A percentile compares a stretch with the other conserved stretches of the same genome.
Evolutionary conservation across 2,888 invertebrate genomes (phyloP).

Genomic region (Rhingia rostrata): DNA sequence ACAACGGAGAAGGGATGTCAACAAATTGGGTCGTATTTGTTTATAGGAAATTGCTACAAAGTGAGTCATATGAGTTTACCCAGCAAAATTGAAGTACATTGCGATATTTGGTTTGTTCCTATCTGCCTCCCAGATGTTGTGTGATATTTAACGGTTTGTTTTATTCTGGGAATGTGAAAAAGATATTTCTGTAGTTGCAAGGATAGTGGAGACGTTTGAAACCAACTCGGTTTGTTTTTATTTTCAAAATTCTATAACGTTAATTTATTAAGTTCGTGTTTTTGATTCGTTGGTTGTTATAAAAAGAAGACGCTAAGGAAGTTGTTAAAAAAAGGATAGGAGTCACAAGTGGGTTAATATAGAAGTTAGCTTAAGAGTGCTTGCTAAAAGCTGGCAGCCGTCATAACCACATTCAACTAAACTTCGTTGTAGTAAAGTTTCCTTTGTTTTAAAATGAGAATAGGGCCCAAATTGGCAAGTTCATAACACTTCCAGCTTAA

Average conservation of each 20-base stretch:
- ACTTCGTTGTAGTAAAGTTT: too few relatives aligned
- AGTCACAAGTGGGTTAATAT: too few relatives aligned
- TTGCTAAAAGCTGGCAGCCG: too few relatives aligned
- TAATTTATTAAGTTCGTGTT: background rate
- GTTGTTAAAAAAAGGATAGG: too few relatives aligned
- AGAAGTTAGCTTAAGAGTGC: too few relatives aligned
- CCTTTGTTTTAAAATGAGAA: too few relatives aligned
- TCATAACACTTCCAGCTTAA: too few relatives aligned
- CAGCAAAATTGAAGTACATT: constrained; percentile 32
- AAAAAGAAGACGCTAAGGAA: too few relatives aligned
- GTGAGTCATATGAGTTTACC: constrained; percentile 42
- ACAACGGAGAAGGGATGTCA: constrained; percentile 6
- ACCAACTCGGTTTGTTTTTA: background rate
- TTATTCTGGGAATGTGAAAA: background rate
- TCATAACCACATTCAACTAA: too few relatives aligned
- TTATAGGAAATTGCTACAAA: constrained; percentile 46
- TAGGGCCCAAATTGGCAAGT: too few relatives aligned
- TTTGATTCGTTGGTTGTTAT: too few relatives aligned
- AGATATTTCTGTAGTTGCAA: too few relatives aligned
- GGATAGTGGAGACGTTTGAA: background rate
- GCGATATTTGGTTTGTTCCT: constrained; percentile 5
- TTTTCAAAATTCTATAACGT: background rate
- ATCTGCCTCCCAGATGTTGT: constrained; percentile 9
- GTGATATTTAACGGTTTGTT: constrained; percentile 8
- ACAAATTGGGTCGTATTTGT: constrained; percentile 55